These are phyloP conservation scores for Psittacula derbiana DNA, from an alignment of 2,797 vertebrate species.

Conservation along the genomic window DNA sequence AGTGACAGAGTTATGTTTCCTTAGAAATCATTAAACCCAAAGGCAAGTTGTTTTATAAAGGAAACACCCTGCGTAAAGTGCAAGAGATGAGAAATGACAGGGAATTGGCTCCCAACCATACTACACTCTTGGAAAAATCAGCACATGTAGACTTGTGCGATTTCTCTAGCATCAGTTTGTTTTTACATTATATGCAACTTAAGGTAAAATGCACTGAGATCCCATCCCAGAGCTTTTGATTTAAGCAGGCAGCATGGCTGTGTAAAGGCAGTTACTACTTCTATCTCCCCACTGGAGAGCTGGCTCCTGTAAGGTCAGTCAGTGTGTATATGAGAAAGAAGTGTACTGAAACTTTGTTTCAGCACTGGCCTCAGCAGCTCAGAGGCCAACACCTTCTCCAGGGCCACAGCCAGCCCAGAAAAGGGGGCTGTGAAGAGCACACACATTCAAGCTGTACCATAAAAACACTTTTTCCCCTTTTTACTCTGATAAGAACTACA, in stretches of 20 bases:
- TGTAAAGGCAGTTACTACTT: neutral
- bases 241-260: neutral
- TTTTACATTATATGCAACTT: slow-evolving; percentile 13
- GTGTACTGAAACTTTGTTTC: neutral
- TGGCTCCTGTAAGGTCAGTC: neutral
- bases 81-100: slow-evolving; percentile 53
- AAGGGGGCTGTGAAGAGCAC: neutral
- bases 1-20: slow-evolving; percentile 58
- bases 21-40: slow-evolving; percentile 61
- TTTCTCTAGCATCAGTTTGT: slow-evolving; percentile 32
- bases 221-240: neutral
- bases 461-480: fast-evolving
- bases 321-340: neutral
- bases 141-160: neutral
- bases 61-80: slow-evolving; percentile 50
- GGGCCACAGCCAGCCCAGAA: neutral
- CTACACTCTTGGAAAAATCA: neutral
- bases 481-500: neutral
- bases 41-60: slow-evolving; percentile 61
- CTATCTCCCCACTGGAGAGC: fast-evolving
- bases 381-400: neutral
- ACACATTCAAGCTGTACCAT: neutral
- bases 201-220: neutral
- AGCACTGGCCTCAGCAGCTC: neutral
- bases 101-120: slow-evolving; percentile 33